Evolutionary conservation across 2,888 invertebrate species (phyloP), one percentile per base, ranked within the genome.

Genomic region (Agonum fuliginosum): DNA sequence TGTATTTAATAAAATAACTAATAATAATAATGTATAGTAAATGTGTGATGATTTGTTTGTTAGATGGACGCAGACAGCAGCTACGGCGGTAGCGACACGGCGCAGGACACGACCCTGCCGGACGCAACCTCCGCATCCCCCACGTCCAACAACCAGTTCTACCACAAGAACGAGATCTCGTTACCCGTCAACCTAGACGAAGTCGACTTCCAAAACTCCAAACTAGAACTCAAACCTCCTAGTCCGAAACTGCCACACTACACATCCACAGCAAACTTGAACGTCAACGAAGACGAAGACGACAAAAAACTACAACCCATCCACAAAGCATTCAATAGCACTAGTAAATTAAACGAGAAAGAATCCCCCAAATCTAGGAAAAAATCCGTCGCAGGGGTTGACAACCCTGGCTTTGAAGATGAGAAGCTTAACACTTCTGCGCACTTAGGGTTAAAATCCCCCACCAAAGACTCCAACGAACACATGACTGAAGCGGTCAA

Each of bases 401-500:
- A 89, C 78, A 88, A 88, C 83, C 87, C 87, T 0, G 87, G 86
- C 0, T 87, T 84, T 78, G 83, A 84, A 41, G 83, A 84, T 8
- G 84, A n/a, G n/a, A n/a, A n/a, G n/a, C n/a, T n/a, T n/a, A 85
- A 84, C 78, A 81, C 82, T 12, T 81, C 83, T n/a, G 73, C 81
- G n/a, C 80, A 81, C 10, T 78, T 84, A 37, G 84, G 83, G 14
- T 79, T 84, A 17, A 81, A 81, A 17, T 83, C 84, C 2, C 83
- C 84, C n/a, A 83, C 79, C 4, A 83, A 67, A 14, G 58, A 80
- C 37, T 81, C 81, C 65, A 84, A 86, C 27, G 85, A 85, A 77
- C 83, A 83, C 24, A 83, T 85, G 83, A 82, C 86, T 76, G 94
- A 94, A 88, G 94, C 94, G 34, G 94, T 94, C 79, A 95, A 94